These are phyloP conservation scores for Equus quagga DNA, from an alignment of 2,113 vertebrate genomes.

Conservation along the genomic window DNA sequence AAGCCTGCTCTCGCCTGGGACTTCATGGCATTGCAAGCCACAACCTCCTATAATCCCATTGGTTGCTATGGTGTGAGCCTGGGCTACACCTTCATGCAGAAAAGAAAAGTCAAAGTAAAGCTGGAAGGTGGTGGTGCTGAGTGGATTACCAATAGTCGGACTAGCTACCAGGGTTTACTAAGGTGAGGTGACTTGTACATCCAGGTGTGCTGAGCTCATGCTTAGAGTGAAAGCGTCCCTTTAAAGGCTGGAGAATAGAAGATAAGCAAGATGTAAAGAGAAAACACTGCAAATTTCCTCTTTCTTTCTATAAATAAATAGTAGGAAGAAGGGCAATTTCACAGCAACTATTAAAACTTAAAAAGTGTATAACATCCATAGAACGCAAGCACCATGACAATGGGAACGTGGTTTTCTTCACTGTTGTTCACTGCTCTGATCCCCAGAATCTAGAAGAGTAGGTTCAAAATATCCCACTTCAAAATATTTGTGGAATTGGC, in stretches of 20 bases:
- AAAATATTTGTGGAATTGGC: not conserved
- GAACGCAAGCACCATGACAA: not conserved
- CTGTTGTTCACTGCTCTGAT: not conserved
- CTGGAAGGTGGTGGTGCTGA: rapidly evolving
- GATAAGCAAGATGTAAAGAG: not conserved
- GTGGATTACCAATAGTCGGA: rapidly evolving
- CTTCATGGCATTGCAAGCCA: not conserved
- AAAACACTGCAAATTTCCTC: not conserved
- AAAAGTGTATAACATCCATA: not conserved
- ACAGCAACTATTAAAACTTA: not conserved
- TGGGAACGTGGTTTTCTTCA: not conserved
- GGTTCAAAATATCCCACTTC: not conserved
- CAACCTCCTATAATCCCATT: not conserved
- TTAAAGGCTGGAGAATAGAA: not conserved
- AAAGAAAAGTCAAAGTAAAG: not conserved
- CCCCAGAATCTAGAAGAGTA: not conserved
- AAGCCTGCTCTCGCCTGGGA: not conserved
- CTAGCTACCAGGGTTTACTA: not conserved
- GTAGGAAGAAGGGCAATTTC: not conserved
- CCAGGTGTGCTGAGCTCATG: not conserved
- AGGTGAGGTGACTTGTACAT: too few species aligned
- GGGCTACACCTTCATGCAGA: not conserved
- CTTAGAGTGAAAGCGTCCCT: not conserved
- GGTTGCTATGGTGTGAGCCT: not conserved
- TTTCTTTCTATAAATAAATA: not conserved